These are phyloP conservation scores for Nipponia nippon DNA, from an alignment of 2,113 vertebrate species.

Conservation along the genomic window DNA sequence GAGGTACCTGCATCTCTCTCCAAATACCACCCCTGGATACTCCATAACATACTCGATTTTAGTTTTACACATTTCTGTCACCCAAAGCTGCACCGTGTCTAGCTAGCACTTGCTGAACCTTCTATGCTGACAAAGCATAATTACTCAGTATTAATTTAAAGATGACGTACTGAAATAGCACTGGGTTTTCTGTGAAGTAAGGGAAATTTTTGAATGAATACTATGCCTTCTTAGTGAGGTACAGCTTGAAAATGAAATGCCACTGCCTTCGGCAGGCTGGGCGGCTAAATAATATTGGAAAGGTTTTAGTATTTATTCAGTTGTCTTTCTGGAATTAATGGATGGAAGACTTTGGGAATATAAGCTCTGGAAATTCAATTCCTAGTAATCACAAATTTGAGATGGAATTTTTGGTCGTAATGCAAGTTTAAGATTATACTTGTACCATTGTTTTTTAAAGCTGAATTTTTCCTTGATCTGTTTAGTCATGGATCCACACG, in stretches of 20 bases:
- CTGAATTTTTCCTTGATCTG: background rate
- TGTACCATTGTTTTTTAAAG: background rate
- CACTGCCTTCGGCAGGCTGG: rapidly evolving
- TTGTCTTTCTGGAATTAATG: background rate
- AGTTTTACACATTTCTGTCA: rapidly evolving
- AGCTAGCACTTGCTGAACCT: rapidly evolving
- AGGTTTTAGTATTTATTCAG: background rate
- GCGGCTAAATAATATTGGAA: background rate
- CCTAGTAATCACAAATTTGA: rapidly evolving
- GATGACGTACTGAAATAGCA: rapidly evolving
- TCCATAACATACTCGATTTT: rapidly evolving
- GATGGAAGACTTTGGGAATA: rapidly evolving
- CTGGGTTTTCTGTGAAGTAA: background rate
- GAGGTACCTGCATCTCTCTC: background rate
- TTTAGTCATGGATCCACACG: background rate
- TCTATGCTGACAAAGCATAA: rapidly evolving
- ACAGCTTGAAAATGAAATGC: background rate
- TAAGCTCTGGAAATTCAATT: background rate
- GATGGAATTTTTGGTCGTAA: background rate
- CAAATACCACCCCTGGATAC: rapidly evolving
- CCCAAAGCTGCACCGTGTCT: rapidly evolving
- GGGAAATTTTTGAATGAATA: background rate
- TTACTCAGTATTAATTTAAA: background rate
- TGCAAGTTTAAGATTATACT: background rate
- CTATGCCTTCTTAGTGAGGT: rapidly evolving